Percentiles rank a stretch among this genome's conserved stretches.
These are phyloP conservation scores for Coleophora flavipennella DNA, from an alignment of 2,888 invertebrate genomes.

Conservation along the genomic window DNA sequence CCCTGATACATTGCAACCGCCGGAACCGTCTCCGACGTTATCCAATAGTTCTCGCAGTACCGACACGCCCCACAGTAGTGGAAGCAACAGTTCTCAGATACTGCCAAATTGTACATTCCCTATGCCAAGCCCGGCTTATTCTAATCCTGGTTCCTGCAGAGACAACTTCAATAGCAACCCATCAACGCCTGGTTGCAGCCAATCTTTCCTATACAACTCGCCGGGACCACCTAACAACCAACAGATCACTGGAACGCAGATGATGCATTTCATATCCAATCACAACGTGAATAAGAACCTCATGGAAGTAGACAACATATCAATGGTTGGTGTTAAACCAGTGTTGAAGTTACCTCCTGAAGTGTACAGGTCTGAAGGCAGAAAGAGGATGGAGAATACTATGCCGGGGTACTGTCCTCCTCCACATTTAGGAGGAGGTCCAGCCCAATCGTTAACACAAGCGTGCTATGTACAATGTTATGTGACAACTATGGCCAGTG, in stretches of 20 bases:
- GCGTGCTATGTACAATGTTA: conserved; percentile 58
- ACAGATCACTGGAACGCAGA: conserved; percentile 51
- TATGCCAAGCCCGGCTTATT: conserved; percentile 65
- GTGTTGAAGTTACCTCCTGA: conserved; percentile 39
- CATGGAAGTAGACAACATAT: conserved; percentile 68
- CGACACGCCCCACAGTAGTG: conserved; percentile 59
- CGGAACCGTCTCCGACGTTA: conserved; percentile 75
- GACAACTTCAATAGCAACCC: conserved; percentile 52
- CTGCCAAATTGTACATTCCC: conserved; percentile 52
- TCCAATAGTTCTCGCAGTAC: conserved; percentile 67
- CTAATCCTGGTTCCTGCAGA: conserved; percentile 53
- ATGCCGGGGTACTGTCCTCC: conserved; percentile 67
- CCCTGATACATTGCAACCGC: conserved; percentile 63
- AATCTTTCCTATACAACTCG: conserved; percentile 46
- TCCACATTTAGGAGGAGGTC: conserved; percentile 60
- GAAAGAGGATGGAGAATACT: conserved; percentile 43
- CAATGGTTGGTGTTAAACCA: conserved; percentile 62
- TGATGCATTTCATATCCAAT: conserved; percentile 68
- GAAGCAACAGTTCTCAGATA: conserved; percentile 41
- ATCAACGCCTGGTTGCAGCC: conserved; percentile 44
- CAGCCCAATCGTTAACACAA: conserved; percentile 54
- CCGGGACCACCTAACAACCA: conserved; percentile 49
- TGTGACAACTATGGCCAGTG: conserved; percentile 75
- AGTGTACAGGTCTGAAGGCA: conserved; percentile 35
- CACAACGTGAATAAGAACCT: conserved; percentile 66